Percentiles rank a stretch among this genome's conserved stretches.
Evolutionary conservation across 2,888 invertebrate genomes (phyloP).

Genomic region (Sphaerophoria rueppellii): DNA sequence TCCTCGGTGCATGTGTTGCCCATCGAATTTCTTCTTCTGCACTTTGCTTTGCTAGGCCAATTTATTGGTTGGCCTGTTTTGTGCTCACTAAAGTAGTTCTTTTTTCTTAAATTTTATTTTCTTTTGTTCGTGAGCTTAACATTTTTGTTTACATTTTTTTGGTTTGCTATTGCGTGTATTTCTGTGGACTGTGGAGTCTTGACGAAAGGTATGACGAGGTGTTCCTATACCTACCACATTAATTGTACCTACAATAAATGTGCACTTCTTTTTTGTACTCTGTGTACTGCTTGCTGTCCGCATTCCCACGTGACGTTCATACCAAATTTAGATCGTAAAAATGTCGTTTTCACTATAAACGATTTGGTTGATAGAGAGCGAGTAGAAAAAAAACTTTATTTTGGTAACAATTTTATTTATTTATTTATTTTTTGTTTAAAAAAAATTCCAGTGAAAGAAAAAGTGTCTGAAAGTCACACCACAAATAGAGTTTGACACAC

Average conservation of each 20-base stretch:
- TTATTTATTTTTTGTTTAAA: constrained; percentile 19
- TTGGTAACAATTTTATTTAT: background rate
- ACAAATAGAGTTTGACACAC: constrained; percentile 32
- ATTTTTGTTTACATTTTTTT: constrained; percentile 60
- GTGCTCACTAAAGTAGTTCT: constrained; percentile 54
- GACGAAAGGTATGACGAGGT: background rate
- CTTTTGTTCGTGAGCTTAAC: constrained; percentile 6
- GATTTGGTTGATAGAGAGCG: constrained; percentile 10
- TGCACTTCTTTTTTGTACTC: constrained; percentile 1
- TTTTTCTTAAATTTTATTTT: background rate
- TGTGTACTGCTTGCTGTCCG: constrained; percentile 36
- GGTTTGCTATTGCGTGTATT: constrained; percentile 34
- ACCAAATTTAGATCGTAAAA: constrained; percentile 36
- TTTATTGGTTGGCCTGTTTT: constrained; percentile 51
- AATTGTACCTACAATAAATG: background rate
- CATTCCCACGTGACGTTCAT: constrained; percentile 72
- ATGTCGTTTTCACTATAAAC: constrained; percentile 64
- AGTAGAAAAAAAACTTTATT: constrained; percentile 2
- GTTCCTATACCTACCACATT: background rate
- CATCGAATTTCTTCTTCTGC: constrained; percentile 57
- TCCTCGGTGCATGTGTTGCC: constrained; percentile 52
- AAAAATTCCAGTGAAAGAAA: constrained; percentile 65
- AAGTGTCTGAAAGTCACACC: constrained; percentile 48
- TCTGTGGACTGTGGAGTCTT: background rate
- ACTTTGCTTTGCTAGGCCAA: constrained; percentile 40